Conservation (phyloP, 2,113 vertebrate species). For the Sula dactylatra region DNA sequence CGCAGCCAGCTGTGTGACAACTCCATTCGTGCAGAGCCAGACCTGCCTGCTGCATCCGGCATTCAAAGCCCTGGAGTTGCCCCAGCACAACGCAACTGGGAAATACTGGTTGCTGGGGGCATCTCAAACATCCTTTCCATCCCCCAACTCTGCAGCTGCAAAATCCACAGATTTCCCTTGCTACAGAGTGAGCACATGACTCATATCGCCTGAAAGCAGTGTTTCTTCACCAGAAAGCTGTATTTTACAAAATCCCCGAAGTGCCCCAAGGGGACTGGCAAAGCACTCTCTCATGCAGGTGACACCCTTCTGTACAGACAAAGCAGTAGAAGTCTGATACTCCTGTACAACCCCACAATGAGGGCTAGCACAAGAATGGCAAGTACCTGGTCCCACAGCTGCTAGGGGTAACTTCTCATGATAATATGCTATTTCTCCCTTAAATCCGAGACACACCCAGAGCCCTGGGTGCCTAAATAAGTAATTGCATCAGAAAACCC, state of each 20-base stretch:
- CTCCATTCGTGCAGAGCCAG: background rate
- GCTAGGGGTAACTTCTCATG: background rate
- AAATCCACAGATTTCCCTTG: background rate
- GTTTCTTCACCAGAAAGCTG: background rate
- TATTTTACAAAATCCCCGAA: background rate
- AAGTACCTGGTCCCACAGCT: background rate
- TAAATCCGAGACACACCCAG: background rate
- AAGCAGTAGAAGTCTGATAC: background rate
- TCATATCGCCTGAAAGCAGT: rapidly evolving
- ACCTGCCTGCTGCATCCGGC: rapidly evolving
- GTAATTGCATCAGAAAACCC: background rate
- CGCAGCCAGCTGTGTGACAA: background rate
- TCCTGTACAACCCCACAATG: background rate
- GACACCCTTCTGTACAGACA: background rate
- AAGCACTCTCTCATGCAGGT: background rate
- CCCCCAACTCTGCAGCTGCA: background rate
- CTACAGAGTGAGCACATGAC: background rate
- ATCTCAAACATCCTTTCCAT: background rate
- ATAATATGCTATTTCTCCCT: background rate
- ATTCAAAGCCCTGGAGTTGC: background rate
- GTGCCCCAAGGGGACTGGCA: background rate
- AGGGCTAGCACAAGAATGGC: background rate
- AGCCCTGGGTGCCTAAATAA: background rate
- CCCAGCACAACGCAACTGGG: background rate
- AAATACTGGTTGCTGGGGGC: background rate